phyloP scores from a whole-genome alignment of 1,140 invertebrate genomes.

The Oryzaephilus surinamensis region DNA sequence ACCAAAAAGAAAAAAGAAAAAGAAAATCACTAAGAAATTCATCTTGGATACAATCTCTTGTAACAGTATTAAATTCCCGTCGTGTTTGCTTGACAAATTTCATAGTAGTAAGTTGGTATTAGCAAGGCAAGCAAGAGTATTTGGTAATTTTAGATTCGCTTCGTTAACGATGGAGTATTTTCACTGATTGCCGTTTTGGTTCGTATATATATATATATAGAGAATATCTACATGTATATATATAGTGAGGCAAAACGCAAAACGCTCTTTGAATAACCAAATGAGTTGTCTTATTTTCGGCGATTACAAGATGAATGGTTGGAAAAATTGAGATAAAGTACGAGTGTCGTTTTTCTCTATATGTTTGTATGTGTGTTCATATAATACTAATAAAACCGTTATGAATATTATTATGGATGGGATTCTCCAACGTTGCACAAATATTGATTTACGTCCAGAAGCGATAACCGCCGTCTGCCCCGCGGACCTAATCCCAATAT shows the following conservation, averaged over 20 bases:
- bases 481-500: slow-evolving; percentile 2
- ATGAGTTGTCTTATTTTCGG: slow-evolving; percentile 11
- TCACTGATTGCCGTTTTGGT: slow-evolving; percentile 9
- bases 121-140: background rate
- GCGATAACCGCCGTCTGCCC: slow-evolving; percentile 2
- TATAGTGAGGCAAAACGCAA: too few relatives aligned
- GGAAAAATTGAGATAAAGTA: slow-evolving; percentile 10
- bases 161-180: slow-evolving; percentile 12
- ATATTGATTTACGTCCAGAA: slow-evolving; percentile 8
- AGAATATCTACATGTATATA: too few relatives aligned
- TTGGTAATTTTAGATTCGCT: slow-evolving; percentile 13
- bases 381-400: background rate
- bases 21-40: too few relatives aligned
- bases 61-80: slow-evolving; percentile 11
- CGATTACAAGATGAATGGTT: slow-evolving; percentile 7
- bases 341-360: too few relatives aligned
- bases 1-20: too few relatives aligned
- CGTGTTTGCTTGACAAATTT: slow-evolving; percentile 13
- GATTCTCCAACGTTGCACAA: background rate
- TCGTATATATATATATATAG: too few relatives aligned
- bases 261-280: slow-evolving; percentile 12
- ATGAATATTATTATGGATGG: background rate
- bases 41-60: background rate
- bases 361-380: too few relatives aligned
- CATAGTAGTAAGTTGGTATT: background rate